Conservation (phyloP, 1,140 invertebrate genomes). For the Brachionus sp. region DNA sequence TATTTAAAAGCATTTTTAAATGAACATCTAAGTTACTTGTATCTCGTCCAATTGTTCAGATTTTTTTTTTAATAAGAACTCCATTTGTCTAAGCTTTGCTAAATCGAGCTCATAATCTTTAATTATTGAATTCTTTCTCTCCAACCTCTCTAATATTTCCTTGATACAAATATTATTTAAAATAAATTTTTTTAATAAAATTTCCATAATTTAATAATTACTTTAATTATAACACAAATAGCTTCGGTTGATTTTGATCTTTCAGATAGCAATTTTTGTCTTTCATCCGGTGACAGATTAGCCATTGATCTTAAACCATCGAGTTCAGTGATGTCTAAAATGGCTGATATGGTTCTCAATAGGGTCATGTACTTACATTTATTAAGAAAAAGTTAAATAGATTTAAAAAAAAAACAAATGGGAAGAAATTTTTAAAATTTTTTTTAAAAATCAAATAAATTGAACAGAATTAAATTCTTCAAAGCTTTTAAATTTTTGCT, state of each 20-base stretch:
- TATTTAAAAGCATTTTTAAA: constrained; percentile 40
- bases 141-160: constrained; percentile 52
- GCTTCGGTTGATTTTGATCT: constrained; percentile 40
- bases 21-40: not conserved
- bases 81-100: constrained; percentile 53
- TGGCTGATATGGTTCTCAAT: not conserved
- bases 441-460: no score
- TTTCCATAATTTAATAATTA: not conserved
- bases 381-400: no score
- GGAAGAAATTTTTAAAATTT: no score
- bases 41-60: constrained; percentile 24
- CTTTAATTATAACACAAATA: constrained; percentile 28
- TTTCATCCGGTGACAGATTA: constrained; percentile 21
- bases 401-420: no score
- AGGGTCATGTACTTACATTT: not conserved
- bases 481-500: no score
- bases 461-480: no score
- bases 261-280: not conserved
- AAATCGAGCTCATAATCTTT: constrained; percentile 57
- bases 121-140: constrained; percentile 56
- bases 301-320: constrained; percentile 28
- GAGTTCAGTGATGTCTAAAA: not conserved
- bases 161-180: not conserved
- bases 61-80: constrained; percentile 16
- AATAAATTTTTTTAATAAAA: not conserved